A percentile compares a stretch with the other conserved stretches of the same genome.
These are phyloP conservation scores for Odontothrips loti DNA, from an alignment of 2,888 invertebrate species.

Conservation along the genomic window DNA sequence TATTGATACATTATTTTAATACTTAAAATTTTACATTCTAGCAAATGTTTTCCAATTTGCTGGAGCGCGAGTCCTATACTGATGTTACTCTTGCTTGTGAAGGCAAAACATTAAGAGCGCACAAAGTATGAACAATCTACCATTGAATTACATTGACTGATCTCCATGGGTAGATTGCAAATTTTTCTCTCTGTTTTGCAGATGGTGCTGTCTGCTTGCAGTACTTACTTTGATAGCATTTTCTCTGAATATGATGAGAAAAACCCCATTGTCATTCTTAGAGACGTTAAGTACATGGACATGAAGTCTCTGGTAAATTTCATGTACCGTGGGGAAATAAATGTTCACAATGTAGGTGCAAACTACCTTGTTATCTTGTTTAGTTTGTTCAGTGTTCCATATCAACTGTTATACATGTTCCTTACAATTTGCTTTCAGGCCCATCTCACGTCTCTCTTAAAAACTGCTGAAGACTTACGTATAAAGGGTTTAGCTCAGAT, in stretches of 20 bases:
- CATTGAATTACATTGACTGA: constrained; percentile 17
- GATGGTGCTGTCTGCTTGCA: constrained; percentile 87
- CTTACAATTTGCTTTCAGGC: constrained; percentile 56
- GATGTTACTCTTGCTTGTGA: constrained; percentile 87
- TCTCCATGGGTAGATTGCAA: not conserved
- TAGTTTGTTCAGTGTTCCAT: constrained; percentile 32
- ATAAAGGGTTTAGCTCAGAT: constrained; percentile 90
- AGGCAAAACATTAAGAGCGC: constrained; percentile 70
- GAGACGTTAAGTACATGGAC: constrained; percentile 87
- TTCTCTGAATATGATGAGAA: constrained; percentile 76
- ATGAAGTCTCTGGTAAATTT: constrained; percentile 86
- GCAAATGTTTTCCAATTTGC: constrained; percentile 79
- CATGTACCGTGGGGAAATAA: constrained; percentile 95
- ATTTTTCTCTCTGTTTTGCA: constrained; percentile 46
- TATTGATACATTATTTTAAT: not conserved
- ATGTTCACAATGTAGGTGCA: constrained; percentile 81
- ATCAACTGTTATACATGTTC: not conserved
- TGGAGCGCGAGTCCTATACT: constrained; percentile 84
- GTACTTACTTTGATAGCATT: constrained; percentile 84
- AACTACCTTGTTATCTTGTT: constrained; percentile 31
- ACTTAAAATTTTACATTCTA: constrained; percentile 35
- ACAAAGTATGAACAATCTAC: constrained; percentile 50
- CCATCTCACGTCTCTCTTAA: constrained; percentile 77
- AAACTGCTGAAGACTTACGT: constrained; percentile 86
- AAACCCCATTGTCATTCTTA: constrained; percentile 78